Conservation (phyloP, 2,113 vertebrate species). For the Chascanopsetta lugubris region DNA sequence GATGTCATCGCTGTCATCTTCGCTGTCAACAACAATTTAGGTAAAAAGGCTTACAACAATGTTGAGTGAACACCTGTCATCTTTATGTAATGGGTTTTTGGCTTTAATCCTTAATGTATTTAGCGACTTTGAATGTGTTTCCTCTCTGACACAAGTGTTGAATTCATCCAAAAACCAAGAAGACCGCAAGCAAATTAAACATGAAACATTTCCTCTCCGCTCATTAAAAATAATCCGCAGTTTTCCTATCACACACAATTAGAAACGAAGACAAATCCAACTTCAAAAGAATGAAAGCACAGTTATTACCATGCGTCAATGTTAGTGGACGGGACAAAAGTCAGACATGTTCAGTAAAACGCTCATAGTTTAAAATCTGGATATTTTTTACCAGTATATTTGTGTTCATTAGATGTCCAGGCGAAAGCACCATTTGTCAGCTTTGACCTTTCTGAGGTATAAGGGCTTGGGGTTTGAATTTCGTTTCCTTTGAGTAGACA, state of each 20-base stretch:
- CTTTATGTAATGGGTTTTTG: background rate
- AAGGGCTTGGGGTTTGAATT: too few relatives aligned
- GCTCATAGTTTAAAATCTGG: too few relatives aligned
- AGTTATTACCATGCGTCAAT: too few relatives aligned
- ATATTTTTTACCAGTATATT: too few relatives aligned
- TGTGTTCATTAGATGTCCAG: too few relatives aligned
- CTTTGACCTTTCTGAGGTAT: too few relatives aligned
- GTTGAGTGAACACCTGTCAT: background rate
- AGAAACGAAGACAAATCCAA: background rate
- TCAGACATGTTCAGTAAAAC: too few relatives aligned
- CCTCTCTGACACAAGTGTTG: background rate
- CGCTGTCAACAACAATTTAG: background rate
- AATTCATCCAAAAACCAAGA: background rate
- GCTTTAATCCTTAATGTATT: background rate
- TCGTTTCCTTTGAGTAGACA: too few relatives aligned
- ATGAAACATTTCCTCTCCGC: background rate
- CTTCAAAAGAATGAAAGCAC: background rate
- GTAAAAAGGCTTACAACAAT: background rate
- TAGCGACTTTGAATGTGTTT: background rate
- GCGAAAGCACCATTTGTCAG: too few relatives aligned
- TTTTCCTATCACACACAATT: background rate
- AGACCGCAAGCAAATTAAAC: background rate
- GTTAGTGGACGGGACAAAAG: too few relatives aligned
- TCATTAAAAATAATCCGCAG: too few relatives aligned
- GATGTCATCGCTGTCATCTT: slow-evolving; percentile 21